Conservation (phyloP, 2,797 vertebrate genomes). For the Zalophus californianus region DNA sequence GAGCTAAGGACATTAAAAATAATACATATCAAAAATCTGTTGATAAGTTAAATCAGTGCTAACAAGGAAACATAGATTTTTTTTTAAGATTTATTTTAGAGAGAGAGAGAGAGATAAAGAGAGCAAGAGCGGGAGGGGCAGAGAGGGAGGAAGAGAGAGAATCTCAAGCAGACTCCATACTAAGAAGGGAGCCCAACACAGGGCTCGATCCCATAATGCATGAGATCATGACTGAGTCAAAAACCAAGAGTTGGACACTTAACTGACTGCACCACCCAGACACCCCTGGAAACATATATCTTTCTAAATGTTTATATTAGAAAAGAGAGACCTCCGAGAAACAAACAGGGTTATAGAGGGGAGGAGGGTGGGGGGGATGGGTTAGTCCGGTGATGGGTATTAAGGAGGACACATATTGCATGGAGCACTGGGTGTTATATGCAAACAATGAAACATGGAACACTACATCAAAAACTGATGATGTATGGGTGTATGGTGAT, state of each 20-base stretch:
- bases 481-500: too few species aligned
- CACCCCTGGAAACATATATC: not conserved
- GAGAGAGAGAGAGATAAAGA: not conserved
- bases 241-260: not conserved
- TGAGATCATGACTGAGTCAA: not conserved
- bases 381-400: too few species aligned
- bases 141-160: not conserved
- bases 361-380: too few species aligned
- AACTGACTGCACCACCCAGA: not conserved
- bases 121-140: not conserved
- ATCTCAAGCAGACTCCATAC: not conserved
- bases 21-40: not conserved
- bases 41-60: not conserved
- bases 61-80: not conserved
- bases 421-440: too few species aligned
- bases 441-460: too few species aligned
- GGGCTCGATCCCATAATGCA: not conserved
- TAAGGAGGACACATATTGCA: too few species aligned
- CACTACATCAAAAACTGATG: too few species aligned
- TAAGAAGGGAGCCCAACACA: not conserved
- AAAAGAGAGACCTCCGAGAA: not conserved
- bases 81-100: not conserved
- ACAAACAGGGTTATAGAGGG: too few species aligned
- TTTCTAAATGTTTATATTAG: not conserved
- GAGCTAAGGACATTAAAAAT: not conserved